These are phyloP conservation scores for Harpalus rufipes DNA, from an alignment of 2,888 invertebrate genomes.

Conservation along the genomic window DNA sequence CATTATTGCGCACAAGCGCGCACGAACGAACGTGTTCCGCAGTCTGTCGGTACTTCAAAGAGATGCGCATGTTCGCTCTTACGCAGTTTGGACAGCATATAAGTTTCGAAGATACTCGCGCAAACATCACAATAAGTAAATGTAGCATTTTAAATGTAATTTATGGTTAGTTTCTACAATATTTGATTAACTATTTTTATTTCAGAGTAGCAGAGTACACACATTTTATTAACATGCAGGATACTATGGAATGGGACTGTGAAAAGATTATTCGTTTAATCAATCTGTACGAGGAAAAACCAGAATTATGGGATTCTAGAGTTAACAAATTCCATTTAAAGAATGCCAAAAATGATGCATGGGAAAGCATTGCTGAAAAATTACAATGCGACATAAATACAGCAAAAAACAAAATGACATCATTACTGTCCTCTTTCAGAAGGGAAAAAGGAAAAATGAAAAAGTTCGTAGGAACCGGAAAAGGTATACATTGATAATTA, in stretches of 20 bases:
- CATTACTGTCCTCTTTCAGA: no score
- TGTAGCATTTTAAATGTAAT: not conserved
- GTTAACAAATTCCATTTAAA: not conserved
- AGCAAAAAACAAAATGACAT: no score
- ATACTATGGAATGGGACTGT: not conserved
- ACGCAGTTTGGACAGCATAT: not conserved
- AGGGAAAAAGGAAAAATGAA: no score
- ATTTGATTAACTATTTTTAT: not conserved
- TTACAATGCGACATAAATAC: no score
- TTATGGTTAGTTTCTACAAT: not conserved
- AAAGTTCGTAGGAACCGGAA: not conserved
- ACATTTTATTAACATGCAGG: not conserved
- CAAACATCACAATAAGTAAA: not conserved
- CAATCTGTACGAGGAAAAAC: not conserved
- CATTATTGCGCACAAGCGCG: not conserved
- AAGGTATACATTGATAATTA: not conserved
- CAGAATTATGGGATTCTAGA: not conserved
- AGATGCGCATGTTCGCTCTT: not conserved
- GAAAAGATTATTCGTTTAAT: not conserved
- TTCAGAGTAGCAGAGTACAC: not conserved
- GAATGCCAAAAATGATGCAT: constrained; percentile 21
- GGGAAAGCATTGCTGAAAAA: not conserved
- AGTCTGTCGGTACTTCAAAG: constrained; percentile 13
- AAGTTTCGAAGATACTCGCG: not conserved
- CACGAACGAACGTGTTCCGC: not conserved